Conservation (phyloP, 35 echinoderm and acorn worm species). For the Diadema setosum region DNA sequence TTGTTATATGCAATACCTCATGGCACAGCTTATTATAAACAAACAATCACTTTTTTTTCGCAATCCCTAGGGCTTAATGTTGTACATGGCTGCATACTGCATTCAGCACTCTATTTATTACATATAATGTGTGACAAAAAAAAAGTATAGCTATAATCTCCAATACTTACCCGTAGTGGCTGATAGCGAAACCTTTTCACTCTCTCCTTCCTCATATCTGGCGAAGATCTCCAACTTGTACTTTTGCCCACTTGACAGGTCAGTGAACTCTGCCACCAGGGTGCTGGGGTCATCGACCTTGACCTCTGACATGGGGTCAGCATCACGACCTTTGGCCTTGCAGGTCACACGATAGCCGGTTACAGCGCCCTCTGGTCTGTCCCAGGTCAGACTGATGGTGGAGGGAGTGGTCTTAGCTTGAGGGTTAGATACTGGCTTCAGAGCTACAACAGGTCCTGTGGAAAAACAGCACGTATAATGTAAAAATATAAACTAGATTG, state of each 20-base stretch:
- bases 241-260: background rate
- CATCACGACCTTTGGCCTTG: constrained; percentile 1
- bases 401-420: background rate
- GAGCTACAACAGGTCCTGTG: too few species aligned
- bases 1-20: too few species aligned
- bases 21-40: too few species aligned
- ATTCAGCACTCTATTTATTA: too few species aligned
- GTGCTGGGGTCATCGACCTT: constrained; percentile 13
- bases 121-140: too few species aligned
- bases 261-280: constrained; percentile 23
- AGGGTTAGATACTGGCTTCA: too few species aligned
- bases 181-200: constrained; percentile 25
- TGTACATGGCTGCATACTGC: too few species aligned
- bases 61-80: too few species aligned
- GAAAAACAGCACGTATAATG: too few species aligned
- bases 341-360: constrained; percentile 31
- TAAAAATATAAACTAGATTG: too few species aligned
- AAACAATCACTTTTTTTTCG: too few species aligned
- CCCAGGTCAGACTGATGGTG: constrained; percentile 31
- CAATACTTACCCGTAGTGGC: constrained; percentile 40
- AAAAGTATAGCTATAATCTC: too few species aligned
- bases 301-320: background rate
- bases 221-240: constrained; percentile 44
- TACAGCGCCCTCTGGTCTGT: constrained; percentile 22
- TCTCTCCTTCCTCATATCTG: constrained; percentile 3